Evolutionary conservation across 2,797 vertebrate species (phyloP).

Genomic region (Naso thynnoides): DNA sequence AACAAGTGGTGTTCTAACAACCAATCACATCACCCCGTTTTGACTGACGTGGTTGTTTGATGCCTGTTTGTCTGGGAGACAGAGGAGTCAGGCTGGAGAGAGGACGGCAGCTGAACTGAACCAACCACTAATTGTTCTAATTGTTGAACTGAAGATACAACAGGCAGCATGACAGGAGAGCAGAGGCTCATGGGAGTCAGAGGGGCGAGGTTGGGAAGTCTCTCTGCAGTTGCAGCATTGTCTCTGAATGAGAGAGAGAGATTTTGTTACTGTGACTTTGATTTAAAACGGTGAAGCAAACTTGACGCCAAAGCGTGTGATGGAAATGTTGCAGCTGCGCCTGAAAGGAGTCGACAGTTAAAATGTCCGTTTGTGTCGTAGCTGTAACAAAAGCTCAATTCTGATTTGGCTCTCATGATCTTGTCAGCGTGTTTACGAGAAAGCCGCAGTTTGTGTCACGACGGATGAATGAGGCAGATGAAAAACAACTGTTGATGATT

Average conservation of each 20-base stretch:
- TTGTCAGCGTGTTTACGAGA: not conserved
- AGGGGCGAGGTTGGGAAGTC: not conserved
- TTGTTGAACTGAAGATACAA: constrained; percentile 40
- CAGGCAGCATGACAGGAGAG: constrained; percentile 32
- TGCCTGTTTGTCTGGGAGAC: not conserved
- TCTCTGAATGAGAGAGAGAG: not conserved
- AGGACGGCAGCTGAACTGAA: constrained; percentile 56
- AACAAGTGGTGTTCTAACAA: not conserved
- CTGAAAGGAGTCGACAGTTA: not conserved
- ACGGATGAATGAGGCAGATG: not conserved
- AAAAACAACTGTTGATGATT: not conserved
- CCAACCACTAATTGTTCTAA: constrained; percentile 80
- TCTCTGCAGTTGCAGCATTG: no score
- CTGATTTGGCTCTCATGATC: not conserved
- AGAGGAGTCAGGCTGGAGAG: constrained; percentile 33
- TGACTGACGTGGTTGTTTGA: not conserved
- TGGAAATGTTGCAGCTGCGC: not conserved
- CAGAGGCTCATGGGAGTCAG: constrained; percentile 33
- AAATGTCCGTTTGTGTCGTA: not conserved
- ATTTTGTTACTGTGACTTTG: not conserved
- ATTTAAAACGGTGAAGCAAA: not conserved
- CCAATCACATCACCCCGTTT: not conserved
- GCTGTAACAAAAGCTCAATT: not conserved
- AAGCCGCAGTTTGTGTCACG: constrained; percentile 4
- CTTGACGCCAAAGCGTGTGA: not conserved